Evolutionary conservation across 2,113 vertebrate species (phyloP).

Genomic region (Lophochroa leadbeateri): DNA sequence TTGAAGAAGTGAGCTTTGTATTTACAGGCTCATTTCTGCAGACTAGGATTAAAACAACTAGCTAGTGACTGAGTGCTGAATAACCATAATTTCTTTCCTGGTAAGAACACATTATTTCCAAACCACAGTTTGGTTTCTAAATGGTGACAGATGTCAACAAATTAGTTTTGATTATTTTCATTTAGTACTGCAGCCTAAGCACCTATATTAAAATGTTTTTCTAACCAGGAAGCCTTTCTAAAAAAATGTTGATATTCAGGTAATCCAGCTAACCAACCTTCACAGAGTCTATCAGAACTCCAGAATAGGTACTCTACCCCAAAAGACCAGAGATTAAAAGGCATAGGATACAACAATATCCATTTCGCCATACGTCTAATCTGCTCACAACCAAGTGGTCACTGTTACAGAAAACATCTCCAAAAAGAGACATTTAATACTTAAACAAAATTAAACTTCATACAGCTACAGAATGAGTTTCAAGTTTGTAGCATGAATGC

Average conservation of each 20-base stretch:
- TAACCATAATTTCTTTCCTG: background rate
- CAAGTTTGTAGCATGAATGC: background rate
- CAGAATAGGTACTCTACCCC: background rate
- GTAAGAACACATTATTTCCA: background rate
- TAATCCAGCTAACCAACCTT: background rate
- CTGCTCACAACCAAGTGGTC: rapidly evolving
- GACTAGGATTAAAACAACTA: background rate
- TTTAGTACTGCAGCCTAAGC: background rate
- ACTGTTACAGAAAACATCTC: background rate
- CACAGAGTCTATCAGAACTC: background rate
- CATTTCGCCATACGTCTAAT: background rate
- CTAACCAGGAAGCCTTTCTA: background rate
- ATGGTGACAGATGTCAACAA: background rate
- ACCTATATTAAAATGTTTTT: background rate
- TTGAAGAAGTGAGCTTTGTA: background rate
- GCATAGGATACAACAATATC: background rate
- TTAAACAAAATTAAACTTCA: background rate
- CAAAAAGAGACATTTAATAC: background rate
- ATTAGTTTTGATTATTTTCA: background rate
- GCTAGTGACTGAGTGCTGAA: background rate
- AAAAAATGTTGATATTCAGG: background rate
- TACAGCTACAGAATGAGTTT: background rate
- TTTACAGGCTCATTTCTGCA: background rate
- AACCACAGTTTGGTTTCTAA: background rate
- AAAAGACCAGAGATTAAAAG: background rate